These are phyloP conservation scores for Ovibos moschatus DNA, from an alignment of 2,113 vertebrate genomes.

Conservation along the genomic window DNA sequence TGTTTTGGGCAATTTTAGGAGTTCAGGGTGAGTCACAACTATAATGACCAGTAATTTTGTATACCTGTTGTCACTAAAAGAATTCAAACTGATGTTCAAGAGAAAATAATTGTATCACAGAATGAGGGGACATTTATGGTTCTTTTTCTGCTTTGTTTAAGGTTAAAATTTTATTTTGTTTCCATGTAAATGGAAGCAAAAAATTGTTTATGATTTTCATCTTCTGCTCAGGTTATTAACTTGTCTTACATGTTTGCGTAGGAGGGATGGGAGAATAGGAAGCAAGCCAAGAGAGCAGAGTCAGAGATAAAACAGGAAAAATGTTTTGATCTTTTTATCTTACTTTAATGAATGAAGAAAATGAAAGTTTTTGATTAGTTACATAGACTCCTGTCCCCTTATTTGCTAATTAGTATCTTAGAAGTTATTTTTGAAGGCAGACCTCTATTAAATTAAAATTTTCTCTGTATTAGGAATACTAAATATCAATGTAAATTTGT, in stretches of 20 bases:
- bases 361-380: neutral
- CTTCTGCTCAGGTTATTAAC: neutral
- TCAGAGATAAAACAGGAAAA: neutral
- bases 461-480: neutral
- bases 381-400: neutral
- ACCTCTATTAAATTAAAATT: neutral
- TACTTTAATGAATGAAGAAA: neutral
- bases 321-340: neutral
- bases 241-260: neutral
- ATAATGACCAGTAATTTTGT: neutral
- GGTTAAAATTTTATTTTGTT: neutral
- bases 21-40: neutral
- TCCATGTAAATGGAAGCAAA: neutral
- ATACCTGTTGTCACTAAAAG: neutral
- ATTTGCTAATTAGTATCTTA: neutral
- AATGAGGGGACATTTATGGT: neutral
- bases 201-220: neutral
- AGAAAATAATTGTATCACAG: neutral
- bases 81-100: neutral
- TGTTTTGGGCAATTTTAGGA: neutral
- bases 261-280: fast-evolving
- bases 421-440: slow-evolving; percentile 6
- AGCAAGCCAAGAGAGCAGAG: neutral
- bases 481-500: neutral
- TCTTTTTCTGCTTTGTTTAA: neutral